phyloP scores from a whole-genome alignment of 1,140 invertebrate species.

The Psilanteris sp. region DNA sequence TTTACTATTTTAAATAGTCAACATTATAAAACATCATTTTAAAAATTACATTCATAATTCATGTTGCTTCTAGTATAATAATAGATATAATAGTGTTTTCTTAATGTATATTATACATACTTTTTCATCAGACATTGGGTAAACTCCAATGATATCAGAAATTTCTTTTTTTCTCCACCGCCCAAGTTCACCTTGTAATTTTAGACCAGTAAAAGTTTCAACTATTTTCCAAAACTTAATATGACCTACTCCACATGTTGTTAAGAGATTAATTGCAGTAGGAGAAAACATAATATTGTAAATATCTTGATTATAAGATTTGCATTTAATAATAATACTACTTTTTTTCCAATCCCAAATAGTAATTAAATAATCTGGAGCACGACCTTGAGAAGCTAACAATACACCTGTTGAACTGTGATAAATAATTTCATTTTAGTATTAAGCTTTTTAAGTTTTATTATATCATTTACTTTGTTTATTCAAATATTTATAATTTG shows the following conservation, averaged over 20 bases:
- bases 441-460: no score
- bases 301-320: slow-evolving; percentile 90
- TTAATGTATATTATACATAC: no score
- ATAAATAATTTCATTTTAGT: no score
- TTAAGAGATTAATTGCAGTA: slow-evolving; percentile 87
- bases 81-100: no score
- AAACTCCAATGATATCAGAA: slow-evolving; percentile 90
- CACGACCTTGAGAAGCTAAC: slow-evolving; percentile 89
- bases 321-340: slow-evolving; percentile 86
- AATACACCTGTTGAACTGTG: slow-evolving; percentile 87
- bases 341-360: slow-evolving; percentile 92
- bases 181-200: slow-evolving; percentile 91
- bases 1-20: no score
- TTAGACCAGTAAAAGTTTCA: slow-evolving; percentile 92
- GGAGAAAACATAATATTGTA: slow-evolving; percentile 89
- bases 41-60: no score
- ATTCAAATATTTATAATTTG: slow-evolving; percentile 26
- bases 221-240: slow-evolving; percentile 97
- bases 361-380: slow-evolving; percentile 92
- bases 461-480: no score
- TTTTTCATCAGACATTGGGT: slow-evolving; percentile 92
- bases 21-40: no score
- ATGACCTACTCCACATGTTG: slow-evolving; percentile 87
- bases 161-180: slow-evolving; percentile 95
- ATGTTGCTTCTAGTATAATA: no score